Base-by-base conservation (phyloP, 1,140 invertebrate species). In the Philaenus spumarius region DNA sequence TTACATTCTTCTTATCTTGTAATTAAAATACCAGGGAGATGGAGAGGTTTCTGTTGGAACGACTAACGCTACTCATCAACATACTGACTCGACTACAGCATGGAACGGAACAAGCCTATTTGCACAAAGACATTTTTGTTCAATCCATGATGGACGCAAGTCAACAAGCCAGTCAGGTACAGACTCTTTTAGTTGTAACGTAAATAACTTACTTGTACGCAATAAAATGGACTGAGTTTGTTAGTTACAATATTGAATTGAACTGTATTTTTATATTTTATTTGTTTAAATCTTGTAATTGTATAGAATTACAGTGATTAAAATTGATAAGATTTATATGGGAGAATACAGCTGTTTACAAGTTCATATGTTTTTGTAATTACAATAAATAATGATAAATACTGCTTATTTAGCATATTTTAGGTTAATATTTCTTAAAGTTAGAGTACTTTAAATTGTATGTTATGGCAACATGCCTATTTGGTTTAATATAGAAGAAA, bases 21-120 rank as follows among this genome's bases (percentile, higher is more conserved):
- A n/a, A n/a, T n/a, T n/a, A n/a, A n/a, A n/a, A n/a, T n/a, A n/a
- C n/a, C 61, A 78, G 83, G 67, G 77, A 81, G 62, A 77, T 85
- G 70, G 76, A 85, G 40, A 69, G 75, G 34, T 86, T 86, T 63
- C 80, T 91, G 57, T 82, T 93, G 69, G 86, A 92, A 56, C 88
- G 93, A 65, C 86, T 89, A 42, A 80, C 86, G 0, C 73, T 93
- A 22, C 70, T 95, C 14, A 90, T 93, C 72, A 79, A 84, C 2
- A 81, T 90, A 67, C 69, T 94, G 24, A 84, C 87, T 66, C 79
- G 86, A 48, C 72, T 93, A 26, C 78, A 85, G 9, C 73, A 82
- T 62, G 76, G 81, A 45, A 78, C 83, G 1, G 75, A 85, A 65
- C 67, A 71, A 22, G 78, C 81, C n/a, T 79, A 81, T 54, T 67